Percentiles rank a stretch among this genome's conserved stretches.
These are phyloP conservation scores for Coronaproctus castanopsis DNA, from an alignment of 2,888 invertebrate genomes.

Conservation along the genomic window DNA sequence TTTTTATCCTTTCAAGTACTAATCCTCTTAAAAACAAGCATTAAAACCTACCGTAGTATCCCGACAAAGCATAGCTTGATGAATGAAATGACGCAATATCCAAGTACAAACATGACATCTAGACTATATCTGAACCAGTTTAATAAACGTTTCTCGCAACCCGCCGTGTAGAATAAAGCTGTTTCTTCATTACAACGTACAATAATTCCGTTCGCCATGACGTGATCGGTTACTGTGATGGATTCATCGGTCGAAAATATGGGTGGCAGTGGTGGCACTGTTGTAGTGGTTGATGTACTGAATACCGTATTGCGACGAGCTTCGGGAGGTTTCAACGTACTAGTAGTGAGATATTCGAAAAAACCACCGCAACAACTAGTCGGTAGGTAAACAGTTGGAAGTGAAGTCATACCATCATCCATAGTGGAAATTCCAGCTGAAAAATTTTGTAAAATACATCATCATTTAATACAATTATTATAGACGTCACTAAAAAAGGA, in stretches of 20 bases:
- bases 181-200: slow-evolving; percentile 1
- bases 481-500: not conserved
- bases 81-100: slow-evolving; percentile 74
- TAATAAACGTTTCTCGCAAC: slow-evolving; percentile 52
- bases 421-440: slow-evolving; percentile 1
- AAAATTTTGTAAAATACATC: slow-evolving; percentile 1
- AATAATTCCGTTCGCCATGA: slow-evolving; percentile 1
- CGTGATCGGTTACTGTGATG: slow-evolving; percentile 7
- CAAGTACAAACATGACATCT: slow-evolving; percentile 57
- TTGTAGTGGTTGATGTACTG: slow-evolving; percentile 14
- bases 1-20: no score
- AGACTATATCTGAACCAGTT: slow-evolving; percentile 58
- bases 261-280: slow-evolving; percentile 13
- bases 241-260: slow-evolving; percentile 13
- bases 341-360: slow-evolving; percentile 17
- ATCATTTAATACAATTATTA: no score
- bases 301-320: slow-evolving; percentile 11
- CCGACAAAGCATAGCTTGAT: slow-evolving; percentile 74
- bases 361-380: slow-evolving; percentile 10
- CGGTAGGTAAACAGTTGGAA: slow-evolving; percentile 3
- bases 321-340: slow-evolving; percentile 14
- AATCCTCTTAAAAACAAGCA: no score
- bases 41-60: slow-evolving; percentile 48
- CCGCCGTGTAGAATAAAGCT: slow-evolving; percentile 25
- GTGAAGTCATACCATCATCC: not conserved